phyloP scores from a whole-genome alignment of 2,797 vertebrate species.

The Pantherophis vulpinus region DNA sequence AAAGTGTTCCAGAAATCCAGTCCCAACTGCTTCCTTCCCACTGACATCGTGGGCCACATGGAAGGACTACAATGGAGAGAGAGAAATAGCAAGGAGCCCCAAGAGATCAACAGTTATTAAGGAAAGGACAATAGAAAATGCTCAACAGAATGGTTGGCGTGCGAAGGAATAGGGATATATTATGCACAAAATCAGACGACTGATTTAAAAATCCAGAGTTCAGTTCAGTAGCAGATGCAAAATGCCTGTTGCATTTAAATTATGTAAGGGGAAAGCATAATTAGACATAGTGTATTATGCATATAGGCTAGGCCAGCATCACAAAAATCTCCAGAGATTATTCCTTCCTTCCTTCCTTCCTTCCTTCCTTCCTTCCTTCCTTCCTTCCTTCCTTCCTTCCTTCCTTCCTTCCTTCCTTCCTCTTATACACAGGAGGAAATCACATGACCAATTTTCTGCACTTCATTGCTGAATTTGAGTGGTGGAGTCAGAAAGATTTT shows the following conservation, averaged over 20 bases:
- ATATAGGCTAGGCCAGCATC: neutral
- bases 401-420: neutral
- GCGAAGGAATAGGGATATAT: neutral
- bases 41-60: neutral
- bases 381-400: neutral
- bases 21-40: neutral
- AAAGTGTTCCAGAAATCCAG: neutral
- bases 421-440: neutral
- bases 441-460: neutral
- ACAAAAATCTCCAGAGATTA: neutral
- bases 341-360: neutral
- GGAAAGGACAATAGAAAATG: neutral
- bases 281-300: neutral
- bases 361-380: too few relatives aligned
- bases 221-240: neutral
- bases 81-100: neutral
- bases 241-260: neutral
- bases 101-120: neutral
- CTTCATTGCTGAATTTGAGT: neutral
- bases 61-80: neutral
- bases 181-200: neutral
- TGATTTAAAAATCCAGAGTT: neutral
- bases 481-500: neutral
- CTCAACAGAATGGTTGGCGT: neutral
- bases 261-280: neutral